These are phyloP conservation scores for Leptinotarsa tumamoca DNA, from an alignment of 2,888 invertebrate species.

Conservation along the genomic window DNA sequence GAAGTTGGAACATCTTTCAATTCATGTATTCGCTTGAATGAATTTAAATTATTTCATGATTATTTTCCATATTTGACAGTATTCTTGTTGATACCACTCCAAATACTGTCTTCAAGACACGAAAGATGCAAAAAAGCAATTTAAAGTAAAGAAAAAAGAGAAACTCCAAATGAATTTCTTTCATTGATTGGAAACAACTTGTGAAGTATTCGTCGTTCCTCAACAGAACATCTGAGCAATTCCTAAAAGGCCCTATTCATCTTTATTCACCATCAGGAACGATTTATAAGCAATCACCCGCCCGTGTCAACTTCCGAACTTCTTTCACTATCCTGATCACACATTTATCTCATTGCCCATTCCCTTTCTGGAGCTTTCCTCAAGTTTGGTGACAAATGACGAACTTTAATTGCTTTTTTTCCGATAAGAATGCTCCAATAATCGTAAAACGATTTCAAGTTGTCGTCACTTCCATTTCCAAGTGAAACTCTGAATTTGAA, in stretches of 20 bases:
- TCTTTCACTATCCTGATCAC: neutral
- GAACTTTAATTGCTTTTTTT: constrained; percentile 1
- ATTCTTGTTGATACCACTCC: too few relatives aligned
- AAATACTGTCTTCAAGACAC: too few relatives aligned
- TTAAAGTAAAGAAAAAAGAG: too few relatives aligned
- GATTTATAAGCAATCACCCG: neutral
- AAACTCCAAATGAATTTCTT: too few relatives aligned
- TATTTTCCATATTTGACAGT: too few relatives aligned
- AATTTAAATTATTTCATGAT: too few relatives aligned
- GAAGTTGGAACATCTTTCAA: too few relatives aligned
- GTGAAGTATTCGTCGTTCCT: neutral
- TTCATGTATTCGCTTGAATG: too few relatives aligned
- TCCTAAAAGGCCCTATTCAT: neutral
- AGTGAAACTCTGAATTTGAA: neutral
- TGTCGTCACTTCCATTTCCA: neutral
- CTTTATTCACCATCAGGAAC: neutral
- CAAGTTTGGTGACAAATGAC: neutral
- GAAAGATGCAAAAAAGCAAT: too few relatives aligned
- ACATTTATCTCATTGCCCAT: neutral
- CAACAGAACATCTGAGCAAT: neutral
- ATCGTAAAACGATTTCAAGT: neutral
- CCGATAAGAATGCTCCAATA: neutral
- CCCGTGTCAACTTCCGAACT: neutral
- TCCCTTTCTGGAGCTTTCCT: neutral
- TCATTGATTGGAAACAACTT: too few relatives aligned